Evolutionary conservation across 1,140 invertebrate species (phyloP).

Genomic region (Eurytemora carolleeae): DNA sequence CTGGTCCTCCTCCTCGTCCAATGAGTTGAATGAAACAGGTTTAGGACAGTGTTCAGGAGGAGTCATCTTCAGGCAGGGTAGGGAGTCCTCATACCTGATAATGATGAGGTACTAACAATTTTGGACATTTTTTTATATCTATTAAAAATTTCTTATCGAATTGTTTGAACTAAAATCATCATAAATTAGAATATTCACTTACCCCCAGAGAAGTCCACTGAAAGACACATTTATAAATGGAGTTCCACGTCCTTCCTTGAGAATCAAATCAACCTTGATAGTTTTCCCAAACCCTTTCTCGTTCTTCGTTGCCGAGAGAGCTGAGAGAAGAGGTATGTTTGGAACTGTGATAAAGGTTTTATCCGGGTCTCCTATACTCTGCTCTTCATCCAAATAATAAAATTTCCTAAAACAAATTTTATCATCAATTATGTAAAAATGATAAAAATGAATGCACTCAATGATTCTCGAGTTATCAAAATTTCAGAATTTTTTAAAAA

Average conservation of each 20-base stretch:
- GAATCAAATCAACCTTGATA: neutral
- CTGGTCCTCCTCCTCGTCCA: neutral
- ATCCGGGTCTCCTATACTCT: neutral
- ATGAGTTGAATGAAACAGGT: no score
- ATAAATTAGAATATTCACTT: no score
- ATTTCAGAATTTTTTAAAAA: no score
- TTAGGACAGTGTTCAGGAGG: neutral
- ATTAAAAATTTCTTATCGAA: no score
- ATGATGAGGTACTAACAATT: neutral
- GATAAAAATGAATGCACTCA: no score
- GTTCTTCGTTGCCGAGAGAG: neutral
- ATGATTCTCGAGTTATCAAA: no score
- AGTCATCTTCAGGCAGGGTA: constrained; percentile 5
- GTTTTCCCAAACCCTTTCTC: neutral
- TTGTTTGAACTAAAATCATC: no score
- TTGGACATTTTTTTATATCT: no score
- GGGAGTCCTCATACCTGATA: constrained; percentile 2
- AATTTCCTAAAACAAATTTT: neutral
- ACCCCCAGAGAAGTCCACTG: constrained; percentile 10
- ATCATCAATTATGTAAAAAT: no score
- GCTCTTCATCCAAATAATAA: constrained; percentile 5
- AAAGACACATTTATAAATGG: constrained; percentile 10
- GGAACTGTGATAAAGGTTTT: constrained; percentile 7
- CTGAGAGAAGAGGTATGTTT: constrained; percentile 5
- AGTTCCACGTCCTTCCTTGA: neutral